Percentiles rank a stretch among this genome's conserved stretches.
Evolutionary conservation across 2,888 invertebrate species (phyloP).

Genomic region (Nomada goodeniana): DNA sequence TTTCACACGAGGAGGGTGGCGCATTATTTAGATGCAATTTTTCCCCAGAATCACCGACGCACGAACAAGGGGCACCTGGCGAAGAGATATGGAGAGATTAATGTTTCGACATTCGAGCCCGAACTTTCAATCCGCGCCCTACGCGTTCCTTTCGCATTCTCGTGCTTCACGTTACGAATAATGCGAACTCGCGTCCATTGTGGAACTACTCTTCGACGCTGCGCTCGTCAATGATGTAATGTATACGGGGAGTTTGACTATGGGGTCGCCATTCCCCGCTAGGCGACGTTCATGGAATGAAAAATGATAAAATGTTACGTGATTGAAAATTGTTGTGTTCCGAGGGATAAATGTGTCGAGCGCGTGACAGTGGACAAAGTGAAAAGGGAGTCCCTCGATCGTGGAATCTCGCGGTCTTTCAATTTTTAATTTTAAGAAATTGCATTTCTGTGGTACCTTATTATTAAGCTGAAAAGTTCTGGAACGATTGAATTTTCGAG

Average conservation of each 20-base stretch:
- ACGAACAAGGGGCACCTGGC: conserved; percentile 22
- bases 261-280: not conserved
- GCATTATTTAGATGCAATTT: conserved; percentile 71
- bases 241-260: not conserved
- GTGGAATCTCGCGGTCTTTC: not conserved
- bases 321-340: not conserved
- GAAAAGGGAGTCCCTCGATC: not conserved
- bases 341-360: too few relatives aligned
- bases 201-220: not conserved
- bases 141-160: conserved; percentile 18
- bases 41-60: conserved; percentile 48
- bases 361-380: too few relatives aligned
- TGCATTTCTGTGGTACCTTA: too few relatives aligned
- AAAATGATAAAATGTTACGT: conserved; percentile 2
- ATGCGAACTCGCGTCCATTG: conserved; percentile 30
- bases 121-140: conserved; percentile 55
- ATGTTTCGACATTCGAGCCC: conserved; percentile 42
- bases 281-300: too few relatives aligned
- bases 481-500: too few relatives aligned
- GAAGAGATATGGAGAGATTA: conserved; percentile 53
- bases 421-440: not conserved
- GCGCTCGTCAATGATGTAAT: not conserved
- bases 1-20: conserved; percentile 32
- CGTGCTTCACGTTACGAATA: conserved; percentile 32
- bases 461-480: too few relatives aligned